These are phyloP conservation scores for Drosophila flavopinicola DNA, from an alignment of 2,888 invertebrate species.

Conservation along the genomic window DNA sequence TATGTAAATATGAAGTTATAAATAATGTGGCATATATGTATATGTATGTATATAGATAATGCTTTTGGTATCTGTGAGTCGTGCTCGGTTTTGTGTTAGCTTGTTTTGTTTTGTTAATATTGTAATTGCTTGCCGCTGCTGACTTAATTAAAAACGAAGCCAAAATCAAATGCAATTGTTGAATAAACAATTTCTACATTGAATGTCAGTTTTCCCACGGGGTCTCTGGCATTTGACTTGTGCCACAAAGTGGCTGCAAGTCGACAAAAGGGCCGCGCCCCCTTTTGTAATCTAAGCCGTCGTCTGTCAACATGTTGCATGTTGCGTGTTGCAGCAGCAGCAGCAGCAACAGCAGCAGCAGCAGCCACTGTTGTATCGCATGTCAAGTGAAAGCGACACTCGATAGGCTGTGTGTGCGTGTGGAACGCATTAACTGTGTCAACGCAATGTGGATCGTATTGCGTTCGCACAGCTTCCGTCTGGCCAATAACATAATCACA, in stretches of 20 bases:
- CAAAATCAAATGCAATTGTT: constrained; percentile 56
- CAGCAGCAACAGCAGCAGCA: neutral
- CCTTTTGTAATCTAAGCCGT: constrained; percentile 9
- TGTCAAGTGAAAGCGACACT: constrained; percentile 54
- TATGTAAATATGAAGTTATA: too few relatives aligned
- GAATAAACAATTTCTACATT: constrained; percentile 31
- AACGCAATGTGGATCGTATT: constrained; percentile 31
- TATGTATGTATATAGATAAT: neutral
- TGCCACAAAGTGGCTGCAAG: constrained; percentile 5
- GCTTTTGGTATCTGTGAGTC: constrained; percentile 16
- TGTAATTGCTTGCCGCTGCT: constrained; percentile 33
- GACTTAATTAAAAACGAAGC: constrained; percentile 62
- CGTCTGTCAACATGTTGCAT: constrained; percentile 36
- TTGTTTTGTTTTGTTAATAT: constrained; percentile 11
- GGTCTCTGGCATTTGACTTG: constrained; percentile 67
- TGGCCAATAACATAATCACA: too few relatives aligned
- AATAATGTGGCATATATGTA: too few relatives aligned
- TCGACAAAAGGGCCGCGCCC: neutral
- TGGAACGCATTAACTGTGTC: constrained; percentile 47
- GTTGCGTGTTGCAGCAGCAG: constrained; percentile 27
- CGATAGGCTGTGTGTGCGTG: constrained; percentile 18
- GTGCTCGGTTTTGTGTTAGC: constrained; percentile 14
- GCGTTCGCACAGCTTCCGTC: constrained; percentile 35
- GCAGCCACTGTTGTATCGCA: constrained; percentile 23
- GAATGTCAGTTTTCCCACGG: constrained; percentile 62